phyloP scores from a whole-genome alignment of 1,140 invertebrate genomes.

The Trichoplusia ni region DNA sequence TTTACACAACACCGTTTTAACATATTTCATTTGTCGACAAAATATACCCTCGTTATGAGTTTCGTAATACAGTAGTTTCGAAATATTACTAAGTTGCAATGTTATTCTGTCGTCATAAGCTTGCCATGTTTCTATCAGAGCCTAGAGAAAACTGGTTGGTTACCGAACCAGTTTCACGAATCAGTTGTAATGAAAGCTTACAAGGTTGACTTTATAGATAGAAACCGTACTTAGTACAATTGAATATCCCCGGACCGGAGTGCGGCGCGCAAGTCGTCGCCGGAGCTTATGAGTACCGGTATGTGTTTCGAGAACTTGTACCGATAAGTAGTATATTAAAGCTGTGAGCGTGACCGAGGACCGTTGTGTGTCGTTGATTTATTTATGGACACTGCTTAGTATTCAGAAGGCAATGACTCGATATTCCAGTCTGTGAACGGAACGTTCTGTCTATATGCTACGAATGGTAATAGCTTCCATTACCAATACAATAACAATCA shows the following conservation, averaged over 20 bases:
- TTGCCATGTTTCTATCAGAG: conserved; percentile 31
- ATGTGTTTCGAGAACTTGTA: background rate
- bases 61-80: conserved; percentile 11
- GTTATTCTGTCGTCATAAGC: conserved; percentile 25
- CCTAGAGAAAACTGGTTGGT: conserved; percentile 38
- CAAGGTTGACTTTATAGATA: conserved; percentile 5
- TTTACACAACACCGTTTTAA: conserved; percentile 13
- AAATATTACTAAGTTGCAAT: conserved; percentile 20
- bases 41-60: conserved; percentile 15
- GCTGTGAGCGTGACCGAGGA: conserved; percentile 24
- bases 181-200: conserved; percentile 30
- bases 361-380: conserved; percentile 41
- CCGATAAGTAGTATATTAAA: background rate
- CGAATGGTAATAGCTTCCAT: too few species aligned
- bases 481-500: too few species aligned
- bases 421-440: conserved; percentile 71
- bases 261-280: background rate
- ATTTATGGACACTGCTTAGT: conserved; percentile 53
- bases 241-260: background rate
- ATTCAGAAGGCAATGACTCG: conserved; percentile 57
- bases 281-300: background rate
- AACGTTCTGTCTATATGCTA: conserved; percentile 62
- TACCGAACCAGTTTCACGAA: conserved; percentile 32
- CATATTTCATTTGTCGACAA: conserved; percentile 3
- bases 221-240: background rate